A percentile compares a stretch with the other conserved stretches of the same genome.
Conservation (phyloP, 2,888 invertebrate species). For the Scaeva pyrastri region DNA sequence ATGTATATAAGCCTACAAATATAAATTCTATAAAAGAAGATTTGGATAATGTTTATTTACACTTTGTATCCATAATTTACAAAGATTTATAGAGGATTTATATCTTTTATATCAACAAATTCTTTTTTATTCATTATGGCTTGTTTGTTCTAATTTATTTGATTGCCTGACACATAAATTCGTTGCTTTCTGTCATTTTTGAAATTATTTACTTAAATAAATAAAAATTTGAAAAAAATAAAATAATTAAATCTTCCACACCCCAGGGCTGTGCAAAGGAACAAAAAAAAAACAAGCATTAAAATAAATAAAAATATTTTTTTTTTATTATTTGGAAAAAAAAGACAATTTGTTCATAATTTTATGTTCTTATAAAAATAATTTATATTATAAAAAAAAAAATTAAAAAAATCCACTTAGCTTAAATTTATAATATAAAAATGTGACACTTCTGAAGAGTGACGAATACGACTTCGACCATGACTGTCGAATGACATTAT, state of each 20-base stretch:
- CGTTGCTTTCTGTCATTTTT: slow-evolving; percentile 41
- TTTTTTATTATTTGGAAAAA: not conserved
- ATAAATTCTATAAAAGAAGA: not conserved
- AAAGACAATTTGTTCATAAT: slow-evolving; percentile 3
- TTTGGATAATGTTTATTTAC: slow-evolving; percentile 63
- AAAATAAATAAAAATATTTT: slow-evolving; percentile 17
- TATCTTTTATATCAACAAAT: slow-evolving; percentile 23
- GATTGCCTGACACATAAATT: slow-evolving; percentile 43
- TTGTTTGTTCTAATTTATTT: slow-evolving; percentile 53
- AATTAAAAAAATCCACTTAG: not conserved
- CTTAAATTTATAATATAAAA: not conserved
- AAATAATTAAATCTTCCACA: slow-evolving; percentile 1
- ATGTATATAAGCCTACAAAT: too few relatives aligned
- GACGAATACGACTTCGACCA: slow-evolving; percentile 13
- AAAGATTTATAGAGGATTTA: slow-evolving; percentile 64
- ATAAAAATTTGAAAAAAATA: slow-evolving; percentile 32
- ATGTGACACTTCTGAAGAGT: slow-evolving; percentile 4
- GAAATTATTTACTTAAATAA: slow-evolving; percentile 34
- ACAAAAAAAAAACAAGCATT: not conserved
- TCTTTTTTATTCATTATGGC: slow-evolving; percentile 15
- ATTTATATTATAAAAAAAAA: slow-evolving; percentile 3
- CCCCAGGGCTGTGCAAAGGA: slow-evolving; percentile 1
- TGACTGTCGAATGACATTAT: slow-evolving; percentile 11
- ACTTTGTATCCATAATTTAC: slow-evolving; percentile 48
- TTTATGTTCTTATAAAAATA: slow-evolving; percentile 8